Evolutionary conservation across 2,888 invertebrate genomes (phyloP).

Genomic region (Tuta absoluta): DNA sequence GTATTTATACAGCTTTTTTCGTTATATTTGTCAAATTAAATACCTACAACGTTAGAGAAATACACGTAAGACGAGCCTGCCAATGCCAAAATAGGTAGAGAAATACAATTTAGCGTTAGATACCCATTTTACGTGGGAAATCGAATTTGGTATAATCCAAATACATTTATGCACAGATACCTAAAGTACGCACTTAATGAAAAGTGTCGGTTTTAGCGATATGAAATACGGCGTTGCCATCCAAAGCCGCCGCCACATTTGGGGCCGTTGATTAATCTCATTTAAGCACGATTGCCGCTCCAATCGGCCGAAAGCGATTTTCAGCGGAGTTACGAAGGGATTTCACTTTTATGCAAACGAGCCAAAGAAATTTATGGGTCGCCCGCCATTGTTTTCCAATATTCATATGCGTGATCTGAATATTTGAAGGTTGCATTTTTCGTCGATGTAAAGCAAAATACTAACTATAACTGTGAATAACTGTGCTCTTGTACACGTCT

Average conservation of each 20-base stretch:
- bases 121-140: not conserved
- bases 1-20: not conserved
- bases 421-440: not conserved
- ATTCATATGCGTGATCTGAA: conserved; percentile 21
- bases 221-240: conserved; percentile 37
- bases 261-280: conserved; percentile 56
- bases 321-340: conserved; percentile 44
- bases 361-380: conserved; percentile 29
- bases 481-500: too few species aligned
- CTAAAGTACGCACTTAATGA: conserved; percentile 14
- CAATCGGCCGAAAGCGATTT: conserved; percentile 51
- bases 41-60: conserved; percentile 1
- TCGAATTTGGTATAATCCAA: not conserved
- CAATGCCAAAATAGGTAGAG: not conserved
- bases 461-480: too few species aligned
- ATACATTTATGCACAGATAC: not conserved
- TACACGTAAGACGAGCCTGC: conserved; percentile 1
- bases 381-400: conserved; percentile 47
- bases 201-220: conserved; percentile 19
- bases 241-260: conserved; percentile 43
- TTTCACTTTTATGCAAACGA: conserved; percentile 37
- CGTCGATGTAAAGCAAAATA: not conserved
- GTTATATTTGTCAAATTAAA: not conserved
- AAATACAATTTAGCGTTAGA: not conserved
- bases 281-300: conserved; percentile 56